Evolutionary conservation across 2,888 invertebrate species (phyloP), one percentile per base, ranked within the genome.

Genomic region (Leptodirus hochenwartii): DNA sequence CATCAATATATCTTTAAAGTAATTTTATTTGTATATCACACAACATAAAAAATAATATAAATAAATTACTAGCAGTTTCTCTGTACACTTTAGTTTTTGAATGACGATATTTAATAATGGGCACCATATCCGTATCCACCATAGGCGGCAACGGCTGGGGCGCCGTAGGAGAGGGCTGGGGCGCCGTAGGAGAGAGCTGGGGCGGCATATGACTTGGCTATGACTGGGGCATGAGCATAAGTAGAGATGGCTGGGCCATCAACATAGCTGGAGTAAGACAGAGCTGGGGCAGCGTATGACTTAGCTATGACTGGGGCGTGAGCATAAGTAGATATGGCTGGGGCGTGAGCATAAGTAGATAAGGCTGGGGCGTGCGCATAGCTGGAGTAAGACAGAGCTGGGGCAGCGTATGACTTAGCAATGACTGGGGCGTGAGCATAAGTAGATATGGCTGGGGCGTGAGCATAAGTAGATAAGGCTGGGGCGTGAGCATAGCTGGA

Each of bases 131-230:
- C 29, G 23, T 29, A 23, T 8, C 20, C 20, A 8, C 20, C 3
- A 48, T 48, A 22, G 9, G 39, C 33, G 5, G 39, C 43, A 5
- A 34, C 29, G 6, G 28, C 25, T 15, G 34, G 23, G 16, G 23
- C 14, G 6, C 24, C 36, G 10, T 46, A 47, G 13, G 45, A 43
- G 15, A 50, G 37, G 14, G 45, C 40, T 25, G 49, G 45, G 10
- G 45, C 44, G 16, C 50, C 43, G 27, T 50, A 47, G 25, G 47
- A 15, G 27, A 27, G 12, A 44, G 43, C 15, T 41, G 36, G 14
- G 40, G 43, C 29, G 11, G 31, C 34, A n/a, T 17, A 15, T 14
- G 32, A 26, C 17, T 34, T 32, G 6, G 43, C 40, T 15, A 40
- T 41, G 10, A 42, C 33, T 15, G 37, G 14, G 34, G 12, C 22